Evolutionary conservation across 2,888 invertebrate species (phyloP), one percentile per base, ranked within the genome.

Genomic region (Anoplius nigerrimus): DNA sequence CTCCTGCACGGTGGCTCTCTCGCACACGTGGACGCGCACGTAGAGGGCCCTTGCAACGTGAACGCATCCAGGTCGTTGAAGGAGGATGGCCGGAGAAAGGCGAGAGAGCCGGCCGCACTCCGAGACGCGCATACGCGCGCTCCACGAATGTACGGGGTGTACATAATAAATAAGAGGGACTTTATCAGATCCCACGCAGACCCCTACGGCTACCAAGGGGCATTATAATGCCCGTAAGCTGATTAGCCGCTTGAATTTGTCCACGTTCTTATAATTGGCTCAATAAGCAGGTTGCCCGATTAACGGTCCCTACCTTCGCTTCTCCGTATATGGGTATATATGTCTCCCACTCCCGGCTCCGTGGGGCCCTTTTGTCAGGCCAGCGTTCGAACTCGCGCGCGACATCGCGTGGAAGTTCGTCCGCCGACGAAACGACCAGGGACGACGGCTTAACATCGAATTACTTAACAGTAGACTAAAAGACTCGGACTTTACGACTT

Each of bases 221-320:
- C 79, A 86, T 84, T 83, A 84, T 83, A 83, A 79, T 82, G 66
- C 78, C 75, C 77, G 76, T 86, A 87, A 88, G 88, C 88, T 88
- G 86, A 87, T 87, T 88, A 87, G 82, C 80, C 77, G 78, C 81
- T 82, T 83, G 84, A 87, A 87, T 88, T 88, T 87, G 85, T 87
- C 86, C 82, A 84, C 86, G 83, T 86, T 84, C 82, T 78, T 84
- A 84, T 87, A 87, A 86, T 86, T 86, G 85, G 81, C 82, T 81
- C 84, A 80, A 84, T 82, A 76, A 83, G 76, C 81, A 73, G 76
- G 78, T 80, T 79, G 77, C 75, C 78, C 79, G 79, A 81, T 79
- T 81, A 82, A 82, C 81, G 74, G 62, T 72, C 67, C 62, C 51
- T 34, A 18, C 13, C 58, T 61, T 27, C 66, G 21, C 60, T 52